Conservation (phyloP, 2,113 vertebrate species). For the Monopterus albus region DNA sequence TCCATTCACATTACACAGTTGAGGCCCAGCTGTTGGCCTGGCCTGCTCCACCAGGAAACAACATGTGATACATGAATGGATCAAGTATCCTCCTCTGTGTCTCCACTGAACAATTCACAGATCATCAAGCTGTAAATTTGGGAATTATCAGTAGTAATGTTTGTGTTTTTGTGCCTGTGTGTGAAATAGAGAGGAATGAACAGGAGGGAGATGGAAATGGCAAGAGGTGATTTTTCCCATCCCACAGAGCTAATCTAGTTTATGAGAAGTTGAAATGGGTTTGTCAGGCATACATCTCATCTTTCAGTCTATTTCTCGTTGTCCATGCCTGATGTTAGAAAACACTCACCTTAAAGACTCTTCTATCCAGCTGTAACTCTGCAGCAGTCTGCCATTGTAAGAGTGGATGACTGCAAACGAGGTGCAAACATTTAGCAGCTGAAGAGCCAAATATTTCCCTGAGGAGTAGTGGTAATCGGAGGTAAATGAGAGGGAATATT, state of each 20-base stretch:
- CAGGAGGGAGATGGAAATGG: slow-evolving; percentile 1
- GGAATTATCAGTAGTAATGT: slow-evolving; percentile 21
- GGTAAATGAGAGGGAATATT: background rate
- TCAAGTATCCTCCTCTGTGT: slow-evolving; percentile 38
- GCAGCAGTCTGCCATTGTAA: slow-evolving; percentile 4
- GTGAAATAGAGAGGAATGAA: slow-evolving; percentile 20
- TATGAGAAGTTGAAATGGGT: slow-evolving; percentile 31
- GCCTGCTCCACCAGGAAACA: background rate
- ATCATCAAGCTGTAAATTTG: slow-evolving; percentile 53
- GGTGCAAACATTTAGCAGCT: background rate
- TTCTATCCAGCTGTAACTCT: slow-evolving; percentile 8
- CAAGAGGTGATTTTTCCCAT: slow-evolving; percentile 45
- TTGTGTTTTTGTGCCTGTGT: slow-evolving; percentile 19
- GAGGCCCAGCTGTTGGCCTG: slow-evolving; percentile 57
- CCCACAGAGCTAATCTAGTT: background rate
- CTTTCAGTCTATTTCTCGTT: slow-evolving; percentile 36
- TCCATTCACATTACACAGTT: slow-evolving; percentile 9
- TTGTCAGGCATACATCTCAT: slow-evolving; percentile 38
- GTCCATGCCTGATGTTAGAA: background rate
- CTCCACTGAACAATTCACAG: slow-evolving; percentile 9
- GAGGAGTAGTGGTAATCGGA: background rate
- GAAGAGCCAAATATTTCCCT: background rate
- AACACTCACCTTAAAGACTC: slow-evolving; percentile 7
- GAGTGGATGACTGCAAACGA: slow-evolving; percentile 9
- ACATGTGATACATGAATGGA: slow-evolving; percentile 37